These are phyloP conservation scores for Aphaenogaster rudis DNA, from an alignment of 1,140 invertebrate species.

Conservation along the genomic window DNA sequence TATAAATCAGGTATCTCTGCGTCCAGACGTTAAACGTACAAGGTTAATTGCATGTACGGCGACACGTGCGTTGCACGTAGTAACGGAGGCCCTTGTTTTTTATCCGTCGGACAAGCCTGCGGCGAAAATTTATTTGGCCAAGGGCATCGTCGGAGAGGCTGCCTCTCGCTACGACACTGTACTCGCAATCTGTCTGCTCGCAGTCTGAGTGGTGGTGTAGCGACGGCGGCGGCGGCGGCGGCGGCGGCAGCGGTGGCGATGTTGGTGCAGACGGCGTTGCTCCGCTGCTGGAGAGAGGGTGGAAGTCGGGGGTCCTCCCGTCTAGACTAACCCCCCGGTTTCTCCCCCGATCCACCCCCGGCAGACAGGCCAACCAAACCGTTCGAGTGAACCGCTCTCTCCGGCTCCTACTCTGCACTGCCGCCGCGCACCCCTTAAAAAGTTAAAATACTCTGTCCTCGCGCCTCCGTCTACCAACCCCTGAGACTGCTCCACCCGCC, in stretches of 20 bases:
- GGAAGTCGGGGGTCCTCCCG: slow-evolving; percentile 81
- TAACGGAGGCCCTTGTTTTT: slow-evolving; percentile 35
- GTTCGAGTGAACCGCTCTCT: slow-evolving; percentile 84
- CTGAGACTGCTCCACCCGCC: slow-evolving; percentile 57
- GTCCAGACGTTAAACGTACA: not conserved
- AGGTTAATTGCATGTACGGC: slow-evolving; percentile 27
- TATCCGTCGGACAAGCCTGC: slow-evolving; percentile 2
- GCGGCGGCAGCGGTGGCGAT: slow-evolving; percentile 53
- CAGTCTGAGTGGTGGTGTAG: slow-evolving; percentile 82
- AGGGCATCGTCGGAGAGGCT: slow-evolving; percentile 43
- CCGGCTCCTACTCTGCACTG: slow-evolving; percentile 69
- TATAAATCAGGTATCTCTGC: slow-evolving; percentile 16
- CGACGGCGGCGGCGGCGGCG: slow-evolving; percentile 71
- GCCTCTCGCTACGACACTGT: slow-evolving; percentile 82
- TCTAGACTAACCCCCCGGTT: slow-evolving; percentile 82
- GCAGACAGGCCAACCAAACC: slow-evolving; percentile 85
- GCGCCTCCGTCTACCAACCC: slow-evolving; percentile 76
- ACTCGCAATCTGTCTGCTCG: slow-evolving; percentile 83
- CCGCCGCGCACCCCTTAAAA: slow-evolving; percentile 80
- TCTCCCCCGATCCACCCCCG: slow-evolving; percentile 72
- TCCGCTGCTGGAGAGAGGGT: slow-evolving; percentile 63
- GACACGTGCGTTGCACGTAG: not conserved
- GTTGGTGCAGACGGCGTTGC: slow-evolving; percentile 69
- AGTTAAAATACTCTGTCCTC: slow-evolving; percentile 85
- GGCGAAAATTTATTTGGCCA: slow-evolving; percentile 64